Base-by-base conservation (phyloP, 2,797 vertebrate genomes). In the Urophycis tenuis region DNA sequence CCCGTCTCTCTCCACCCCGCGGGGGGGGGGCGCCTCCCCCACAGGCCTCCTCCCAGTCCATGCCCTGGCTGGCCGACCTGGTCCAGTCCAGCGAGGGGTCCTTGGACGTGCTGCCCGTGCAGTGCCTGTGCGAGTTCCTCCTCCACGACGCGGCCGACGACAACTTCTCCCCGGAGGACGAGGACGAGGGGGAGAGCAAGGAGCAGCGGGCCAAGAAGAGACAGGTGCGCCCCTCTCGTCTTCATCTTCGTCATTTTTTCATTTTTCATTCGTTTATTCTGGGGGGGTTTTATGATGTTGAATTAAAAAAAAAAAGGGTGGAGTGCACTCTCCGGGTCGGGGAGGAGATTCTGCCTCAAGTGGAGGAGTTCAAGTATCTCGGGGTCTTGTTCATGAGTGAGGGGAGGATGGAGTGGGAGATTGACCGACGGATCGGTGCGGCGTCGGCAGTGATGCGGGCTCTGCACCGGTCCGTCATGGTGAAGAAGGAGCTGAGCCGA, bases 1-100 rank as follows among this genome's bases (percentile, higher is more conserved):
- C 60, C 60, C 12, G 22, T 25, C 10, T 6, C 22, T 25, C 7
- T n/a, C 53, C 53, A 25, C 29, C 29, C 35, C 35, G 35, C 0
- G 53, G 17, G 33, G 0, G 39, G 0, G 19, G 19, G 67, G 11
- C 73, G 71, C 53, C 22, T 5, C 41, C 60, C 76, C 72, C 60
- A n/a, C 86, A 99, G 98, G 96, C 96, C 6, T 99, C 97, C 0
- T 99, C 98, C 0, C 98, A 99, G 90, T 99, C 98, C 72, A 99
- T 99, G 97, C 98, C 98, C 0, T 99, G 98, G 98, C 88, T 99
- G 85, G 98, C 98, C 0, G 98, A 99, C 82, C 88, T 99, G 83
- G 98, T 99, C 72, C 97, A 99, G 90, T 98, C 97, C 82, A 99
- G 97, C 0, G 97, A 99, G 84, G 98, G 98, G 0, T 99, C 98